Evolutionary conservation across 2,888 invertebrate species (phyloP).

Genomic region (Seira sanloemensis): DNA sequence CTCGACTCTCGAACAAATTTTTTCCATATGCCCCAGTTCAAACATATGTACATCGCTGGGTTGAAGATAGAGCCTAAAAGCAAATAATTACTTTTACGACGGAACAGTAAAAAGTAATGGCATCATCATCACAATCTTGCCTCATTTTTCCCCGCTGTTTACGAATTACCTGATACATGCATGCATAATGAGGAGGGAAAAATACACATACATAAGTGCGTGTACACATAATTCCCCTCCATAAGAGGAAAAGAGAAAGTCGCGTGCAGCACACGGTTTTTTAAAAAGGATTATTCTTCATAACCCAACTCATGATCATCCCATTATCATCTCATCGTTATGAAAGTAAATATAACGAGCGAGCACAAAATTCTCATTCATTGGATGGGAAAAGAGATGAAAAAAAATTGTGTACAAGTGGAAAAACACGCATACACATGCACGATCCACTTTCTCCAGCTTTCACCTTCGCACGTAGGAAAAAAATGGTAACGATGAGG

Average conservation of each 20-base stretch:
- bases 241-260: too few species aligned
- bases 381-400: too few species aligned
- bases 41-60: too few species aligned
- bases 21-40: too few species aligned
- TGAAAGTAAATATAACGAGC: too few species aligned
- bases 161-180: neutral
- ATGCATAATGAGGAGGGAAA: too few species aligned
- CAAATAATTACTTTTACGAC: neutral
- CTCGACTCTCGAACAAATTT: slow-evolving; percentile 18
- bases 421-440: neutral
- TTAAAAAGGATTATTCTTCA: too few species aligned
- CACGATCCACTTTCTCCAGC: neutral
- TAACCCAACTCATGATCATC: neutral
- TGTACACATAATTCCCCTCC: too few species aligned
- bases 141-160: too few species aligned
- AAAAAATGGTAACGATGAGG: neutral
- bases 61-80: too few species aligned
- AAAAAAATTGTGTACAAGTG: slow-evolving; percentile 20
- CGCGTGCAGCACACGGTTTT: neutral
- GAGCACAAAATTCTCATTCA: too few species aligned
- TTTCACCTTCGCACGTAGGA: neutral
- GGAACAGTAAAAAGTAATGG: neutral
- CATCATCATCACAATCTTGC: neutral
- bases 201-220: too few species aligned
- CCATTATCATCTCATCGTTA: neutral